Base-by-base conservation (phyloP, 2,113 vertebrate genomes). In the Lampris incognitus region DNA sequence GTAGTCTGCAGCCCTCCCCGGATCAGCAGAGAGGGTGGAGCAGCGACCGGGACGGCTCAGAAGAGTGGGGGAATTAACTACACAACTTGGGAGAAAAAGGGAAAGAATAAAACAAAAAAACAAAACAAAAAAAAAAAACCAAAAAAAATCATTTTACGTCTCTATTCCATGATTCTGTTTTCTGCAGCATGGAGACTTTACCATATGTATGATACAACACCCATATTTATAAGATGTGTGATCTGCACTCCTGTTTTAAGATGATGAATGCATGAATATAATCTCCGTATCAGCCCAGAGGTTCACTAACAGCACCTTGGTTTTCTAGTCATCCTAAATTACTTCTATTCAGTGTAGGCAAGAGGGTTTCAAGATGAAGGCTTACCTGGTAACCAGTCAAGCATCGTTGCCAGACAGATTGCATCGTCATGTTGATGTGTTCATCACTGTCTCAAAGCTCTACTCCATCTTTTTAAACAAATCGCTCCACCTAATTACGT, bases 381-480 rank as follows among this genome's bases (percentile, higher is more conserved):
- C 13, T 11, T 52, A 11, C 13, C n/a, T n/a, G 52, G 5, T 9
- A 51, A 36, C n/a, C 11, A n/a, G 52, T 55, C 52, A n/a, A 1
- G 2, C n/a, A 42, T 63, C 37, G 42, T 60, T 42, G 5, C 38
- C 64, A 52, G 55, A 69, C 42, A 48, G 5, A 78, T 24, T 59
- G 3, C 59, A 52, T 44, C 63, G 49, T 63, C 58, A 76, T 10
- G 38, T 57, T 24, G 70, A 51, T 62, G 38, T 74, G n/a, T 74
- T 79, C 57, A 56, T 83, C 60, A 61, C 59, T 81, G 75, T 66
- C 60, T 9, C 9, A 24, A 39, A 65, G 7, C 66, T 58, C 39
- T 70, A 0, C 2, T 59, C 51, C 66, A 64, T 78, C 55, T 66
- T 76, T 66, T 70, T 42, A 40, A 59, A 69, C 66, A 24, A 24